A percentile compares a stretch with the other conserved stretches of the same genome.
These are phyloP conservation scores for Lysandra bellargus DNA, from an alignment of 2,888 invertebrate genomes.

Conservation along the genomic window DNA sequence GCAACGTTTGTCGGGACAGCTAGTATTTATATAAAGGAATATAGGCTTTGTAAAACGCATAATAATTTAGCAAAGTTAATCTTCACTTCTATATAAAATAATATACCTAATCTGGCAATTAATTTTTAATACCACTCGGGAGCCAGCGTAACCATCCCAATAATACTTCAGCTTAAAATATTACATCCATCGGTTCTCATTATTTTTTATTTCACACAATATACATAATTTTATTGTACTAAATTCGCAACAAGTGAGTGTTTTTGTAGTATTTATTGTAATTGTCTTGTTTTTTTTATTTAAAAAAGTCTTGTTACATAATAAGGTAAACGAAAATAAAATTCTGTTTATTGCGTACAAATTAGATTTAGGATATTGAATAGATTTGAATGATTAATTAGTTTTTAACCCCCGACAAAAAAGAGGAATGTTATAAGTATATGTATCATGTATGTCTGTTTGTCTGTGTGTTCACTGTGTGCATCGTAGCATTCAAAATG, in stretches of 20 bases:
- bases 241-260: not conserved
- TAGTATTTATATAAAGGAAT: too few species aligned
- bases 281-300: not conserved
- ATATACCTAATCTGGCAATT: not conserved
- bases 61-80: constrained; percentile 4
- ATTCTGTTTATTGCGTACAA: too few species aligned
- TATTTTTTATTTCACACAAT: not conserved
- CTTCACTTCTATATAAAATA: not conserved
- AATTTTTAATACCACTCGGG: not conserved
- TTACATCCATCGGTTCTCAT: not conserved
- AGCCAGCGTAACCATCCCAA: not conserved
- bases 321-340: too few species aligned
- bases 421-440: too few species aligned
- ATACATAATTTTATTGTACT: not conserved
- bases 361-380: too few species aligned
- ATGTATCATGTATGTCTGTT: too few species aligned
- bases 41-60: not conserved
- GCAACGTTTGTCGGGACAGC: too few species aligned
- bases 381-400: too few species aligned
- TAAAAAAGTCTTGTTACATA: too few species aligned
- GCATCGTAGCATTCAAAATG: too few species aligned
- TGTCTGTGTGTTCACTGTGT: too few species aligned
- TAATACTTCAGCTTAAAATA: not conserved
- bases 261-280: not conserved
- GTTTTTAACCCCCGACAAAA: too few species aligned